Evolutionary conservation across 2,888 invertebrate genomes (phyloP), one percentile per base, ranked within the genome.

Genomic region (Agrotis puta): DNA sequence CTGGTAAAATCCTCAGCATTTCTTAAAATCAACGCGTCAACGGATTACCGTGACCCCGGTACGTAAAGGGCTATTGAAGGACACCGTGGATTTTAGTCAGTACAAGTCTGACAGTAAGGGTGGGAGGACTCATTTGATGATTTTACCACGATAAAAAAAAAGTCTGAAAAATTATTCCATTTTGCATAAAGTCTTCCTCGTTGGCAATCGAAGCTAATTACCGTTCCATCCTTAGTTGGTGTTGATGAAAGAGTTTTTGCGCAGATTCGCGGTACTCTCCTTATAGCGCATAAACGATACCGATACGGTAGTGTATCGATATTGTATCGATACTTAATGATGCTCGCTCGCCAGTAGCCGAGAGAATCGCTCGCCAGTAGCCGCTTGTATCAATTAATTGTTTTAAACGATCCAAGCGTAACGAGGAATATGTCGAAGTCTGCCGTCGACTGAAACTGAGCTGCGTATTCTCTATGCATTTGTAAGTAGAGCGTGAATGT

Each of bases 201-300:
- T 84, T 79, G 75, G 87, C 89, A 88, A 91, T 90, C 88, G 87
- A 90, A 91, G 84, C 92, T 94, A 93, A 94, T 94, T 93, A 91
- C 90, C 88, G 77, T 84, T 82, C 86, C 85, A 86, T 85, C 87
- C 89, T 82, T 88, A 70, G 88, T 82, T 91, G 90, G 92, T 93
- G 94, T 93, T 93, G 94, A 94, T 94, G 92, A 92, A 92, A 91
- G 89, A 84, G 90, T 94, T 94, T 94, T 95, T 94, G 90, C 87
- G 78, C 79, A 85, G 90, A 88, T 91, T 91, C 92, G 89, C 89
- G 89, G 92, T 90, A 92, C 90, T 89, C 88, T 88, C 81, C 86
- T 91, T 92, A 90, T 88, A 88, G 89, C 89, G 85, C 86, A 86
- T 94, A 93, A 93, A 91, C 90, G 74, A 90, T 81, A 74, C 61